Evolutionary conservation across 2,797 vertebrate species (phyloP).

Genomic region (Hephaestus fuliginosus): DNA sequence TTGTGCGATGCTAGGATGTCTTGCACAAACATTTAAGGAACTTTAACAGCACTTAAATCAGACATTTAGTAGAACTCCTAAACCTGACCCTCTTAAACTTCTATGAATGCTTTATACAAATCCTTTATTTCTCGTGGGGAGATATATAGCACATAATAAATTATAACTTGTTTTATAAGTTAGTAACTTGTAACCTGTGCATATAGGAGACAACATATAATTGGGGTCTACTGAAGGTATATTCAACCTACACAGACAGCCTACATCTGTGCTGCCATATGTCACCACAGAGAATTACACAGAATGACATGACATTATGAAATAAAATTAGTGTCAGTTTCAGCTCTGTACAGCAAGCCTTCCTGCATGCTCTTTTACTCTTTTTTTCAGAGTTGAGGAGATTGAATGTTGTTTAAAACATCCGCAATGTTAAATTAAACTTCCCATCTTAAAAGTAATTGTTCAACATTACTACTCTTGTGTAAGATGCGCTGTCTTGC

Average conservation of each 20-base stretch:
- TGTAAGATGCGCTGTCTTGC: background rate
- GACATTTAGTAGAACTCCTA: slow-evolving; percentile 8
- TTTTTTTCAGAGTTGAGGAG: background rate
- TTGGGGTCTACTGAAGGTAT: background rate
- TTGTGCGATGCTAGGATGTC: background rate
- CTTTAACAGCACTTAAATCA: background rate
- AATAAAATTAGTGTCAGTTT: background rate
- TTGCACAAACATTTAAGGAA: background rate
- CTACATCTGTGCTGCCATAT: background rate
- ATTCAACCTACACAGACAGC: background rate
- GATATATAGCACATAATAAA: background rate
- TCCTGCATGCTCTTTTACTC: background rate
- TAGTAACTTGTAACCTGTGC: background rate
- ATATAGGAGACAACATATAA: background rate
- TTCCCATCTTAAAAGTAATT: background rate
- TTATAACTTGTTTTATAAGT: too few relatives aligned
- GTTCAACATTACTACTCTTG: background rate
- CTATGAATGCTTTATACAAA: slow-evolving; percentile 6
- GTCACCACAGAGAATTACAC: background rate
- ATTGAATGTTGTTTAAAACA: background rate
- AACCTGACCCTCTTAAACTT: slow-evolving; percentile 8
- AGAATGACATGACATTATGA: background rate
- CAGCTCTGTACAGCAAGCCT: background rate
- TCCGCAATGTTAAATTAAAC: background rate
- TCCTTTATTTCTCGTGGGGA: background rate